Base-by-base conservation (phyloP, 2,888 invertebrate genomes). In the Drosophila leonis region DNA sequence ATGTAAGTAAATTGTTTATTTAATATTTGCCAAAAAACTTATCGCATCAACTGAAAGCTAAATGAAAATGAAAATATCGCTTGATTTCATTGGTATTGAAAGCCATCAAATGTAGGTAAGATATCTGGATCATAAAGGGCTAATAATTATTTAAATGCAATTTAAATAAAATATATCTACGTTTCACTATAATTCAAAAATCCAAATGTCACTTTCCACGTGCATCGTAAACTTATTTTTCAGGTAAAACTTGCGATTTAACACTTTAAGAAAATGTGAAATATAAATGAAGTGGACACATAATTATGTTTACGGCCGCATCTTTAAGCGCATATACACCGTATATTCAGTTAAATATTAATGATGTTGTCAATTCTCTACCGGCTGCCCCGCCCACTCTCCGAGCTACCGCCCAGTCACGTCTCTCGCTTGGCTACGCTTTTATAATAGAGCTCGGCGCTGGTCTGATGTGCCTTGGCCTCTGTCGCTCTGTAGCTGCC, bases 351-450 rank as follows among this genome's bases (percentile, higher is more conserved):
- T 61, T 75, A 42, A 65, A 65, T 48, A 70, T 65, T 70, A 56
- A 72, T 71, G 56, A 71, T 51, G 72, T 27, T 56, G 60, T 63
- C 63, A 63, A 56, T 56, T 56, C 31, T 42, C 31, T 44, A 37
- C 15, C 49, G 27, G 20, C 29, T 15, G 29, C 12, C 27, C 10
- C 27, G 18, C 41, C 51, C 29, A 7, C 31, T 15, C 5, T 4
- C 18, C 13, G 13, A 20, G 20, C 37, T 35, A 4, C 20, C 48
- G 72, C 69, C 71, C 57, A 66, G 83, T 74, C 84, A 86, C 76
- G 83, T 86, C 78, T 61, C 52, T 54, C 48, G 78, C 61, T 61
- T 59, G 69, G 59, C 57, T 73, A 72, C 64, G 59, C 67, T 66
- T 64, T 78, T 64, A 79, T 64, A 74, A 65, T 69, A 39, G 51